Percentiles rank a stretch among this genome's conserved stretches.
phyloP scores from a whole-genome alignment of 2,797 vertebrate species.

The Megaceryle alcyon region DNA sequence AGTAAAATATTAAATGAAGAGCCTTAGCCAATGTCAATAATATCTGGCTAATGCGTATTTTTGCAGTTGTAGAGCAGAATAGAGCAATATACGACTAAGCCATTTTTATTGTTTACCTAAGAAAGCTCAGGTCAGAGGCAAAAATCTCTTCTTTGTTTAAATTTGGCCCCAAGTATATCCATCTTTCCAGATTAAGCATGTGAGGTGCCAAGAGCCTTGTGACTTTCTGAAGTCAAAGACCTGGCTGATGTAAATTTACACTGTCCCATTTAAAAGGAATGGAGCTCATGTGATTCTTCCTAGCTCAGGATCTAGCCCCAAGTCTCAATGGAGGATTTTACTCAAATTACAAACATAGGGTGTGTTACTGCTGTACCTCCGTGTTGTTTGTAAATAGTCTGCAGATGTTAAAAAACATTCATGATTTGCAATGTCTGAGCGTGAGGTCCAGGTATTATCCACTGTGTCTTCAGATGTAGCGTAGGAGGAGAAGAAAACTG shows the following conservation, averaged over 20 bases:
- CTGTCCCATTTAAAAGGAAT: not conserved
- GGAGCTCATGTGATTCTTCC: not conserved
- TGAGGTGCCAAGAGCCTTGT: not conserved
- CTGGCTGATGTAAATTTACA: not conserved
- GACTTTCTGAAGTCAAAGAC: not conserved
- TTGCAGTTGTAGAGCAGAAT: conserved; percentile 22
- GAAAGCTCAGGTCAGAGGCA: not conserved
- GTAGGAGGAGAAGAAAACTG: not conserved
- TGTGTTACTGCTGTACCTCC: not conserved
- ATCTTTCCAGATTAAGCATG: not conserved
- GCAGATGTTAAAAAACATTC: not conserved
- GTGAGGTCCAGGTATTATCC: not conserved
- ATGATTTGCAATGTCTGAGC: not conserved
- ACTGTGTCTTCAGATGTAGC: not conserved
- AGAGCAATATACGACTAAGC: not conserved
- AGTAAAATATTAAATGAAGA: not conserved
- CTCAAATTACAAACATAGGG: not conserved
- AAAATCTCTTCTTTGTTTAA: not conserved
- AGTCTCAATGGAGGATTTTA: not conserved
- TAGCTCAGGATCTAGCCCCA: not conserved
- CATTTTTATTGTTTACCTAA: not conserved
- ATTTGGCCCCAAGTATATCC: not conserved
- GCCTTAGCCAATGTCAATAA: not conserved
- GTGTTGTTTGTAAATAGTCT: not conserved
- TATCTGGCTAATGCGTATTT: not conserved